Evolutionary conservation across 1,140 invertebrate species (phyloP).

Genomic region (Thaumatotibia leucotreta): DNA sequence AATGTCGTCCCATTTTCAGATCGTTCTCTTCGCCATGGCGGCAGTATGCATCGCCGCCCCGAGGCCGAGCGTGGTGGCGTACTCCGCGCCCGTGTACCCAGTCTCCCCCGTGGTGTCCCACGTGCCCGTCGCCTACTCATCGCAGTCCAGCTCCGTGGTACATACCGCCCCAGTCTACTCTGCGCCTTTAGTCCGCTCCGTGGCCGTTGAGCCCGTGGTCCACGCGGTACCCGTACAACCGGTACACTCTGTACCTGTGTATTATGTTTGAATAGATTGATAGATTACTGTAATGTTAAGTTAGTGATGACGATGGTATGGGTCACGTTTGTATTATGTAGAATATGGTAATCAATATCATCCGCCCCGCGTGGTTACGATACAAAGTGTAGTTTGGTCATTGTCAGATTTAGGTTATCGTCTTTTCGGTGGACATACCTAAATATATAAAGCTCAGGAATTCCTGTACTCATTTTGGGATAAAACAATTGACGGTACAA

Average conservation of each 20-base stretch:
- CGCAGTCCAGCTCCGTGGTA: constrained; percentile 35
- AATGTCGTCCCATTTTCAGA: constrained; percentile 17
- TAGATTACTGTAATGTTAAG: no score
- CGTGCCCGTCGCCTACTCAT: constrained; percentile 16
- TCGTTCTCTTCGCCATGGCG: constrained; percentile 18
- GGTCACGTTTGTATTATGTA: no score
- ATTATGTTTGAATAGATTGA: constrained; percentile 11
- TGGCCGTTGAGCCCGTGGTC: constrained; percentile 37
- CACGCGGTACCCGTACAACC: constrained; percentile 45
- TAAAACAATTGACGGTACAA: no score
- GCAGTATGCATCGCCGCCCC: constrained; percentile 17
- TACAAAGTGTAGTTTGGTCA: no score
- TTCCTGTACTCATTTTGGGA: no score
- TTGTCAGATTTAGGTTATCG: no score
- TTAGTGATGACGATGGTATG: no score
- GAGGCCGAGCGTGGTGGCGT: constrained; percentile 11
- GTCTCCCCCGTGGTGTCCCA: not conserved
- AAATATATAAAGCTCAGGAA: no score
- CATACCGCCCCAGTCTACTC: constrained; percentile 39
- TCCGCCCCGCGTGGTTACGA: no score
- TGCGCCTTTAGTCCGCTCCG: constrained; percentile 48
- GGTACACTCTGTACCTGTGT: constrained; percentile 4
- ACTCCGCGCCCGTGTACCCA: constrained; percentile 17
- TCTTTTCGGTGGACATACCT: no score
- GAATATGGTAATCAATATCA: no score